A percentile compares a stretch with the other conserved stretches of the same genome.
Conservation (phyloP, 2,113 vertebrate genomes). For the Bos javanicus region DNA sequence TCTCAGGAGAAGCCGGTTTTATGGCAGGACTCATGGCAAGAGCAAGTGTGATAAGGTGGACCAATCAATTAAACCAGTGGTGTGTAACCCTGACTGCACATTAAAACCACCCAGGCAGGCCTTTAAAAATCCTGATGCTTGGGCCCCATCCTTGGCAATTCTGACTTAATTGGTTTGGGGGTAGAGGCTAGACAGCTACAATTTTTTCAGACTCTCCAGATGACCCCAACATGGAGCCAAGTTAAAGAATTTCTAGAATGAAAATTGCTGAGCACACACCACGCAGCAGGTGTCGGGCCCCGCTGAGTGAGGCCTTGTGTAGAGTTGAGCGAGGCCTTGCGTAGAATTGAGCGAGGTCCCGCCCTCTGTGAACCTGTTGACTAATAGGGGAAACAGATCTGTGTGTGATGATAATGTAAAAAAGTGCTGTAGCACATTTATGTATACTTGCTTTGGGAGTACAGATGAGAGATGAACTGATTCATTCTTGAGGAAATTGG, state of each 20-base stretch:
- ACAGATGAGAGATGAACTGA: neutral
- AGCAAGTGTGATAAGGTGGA: neutral
- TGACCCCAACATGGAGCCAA: neutral
- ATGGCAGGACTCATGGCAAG: neutral
- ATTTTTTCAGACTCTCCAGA: neutral
- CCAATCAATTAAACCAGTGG: no score
- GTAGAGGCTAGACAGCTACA: neutral
- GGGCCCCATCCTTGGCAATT: neutral
- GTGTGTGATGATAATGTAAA: no score
- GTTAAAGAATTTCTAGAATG: neutral
- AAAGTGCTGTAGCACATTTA: neutral
- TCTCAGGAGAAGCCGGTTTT: neutral
- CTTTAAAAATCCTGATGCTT: neutral
- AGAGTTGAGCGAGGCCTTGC: neutral
- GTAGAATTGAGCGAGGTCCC: no score
- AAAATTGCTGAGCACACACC: neutral
- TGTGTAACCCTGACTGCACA: neutral
- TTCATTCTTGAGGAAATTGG: neutral
- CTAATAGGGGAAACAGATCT: neutral
- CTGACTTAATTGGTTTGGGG: neutral
- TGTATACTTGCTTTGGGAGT: neutral
- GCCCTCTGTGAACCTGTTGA: neutral
- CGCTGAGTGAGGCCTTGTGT: neutral
- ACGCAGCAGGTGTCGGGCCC: neutral
- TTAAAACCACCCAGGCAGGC: neutral